A percentile compares a stretch with the other conserved stretches of the same genome.
Conservation (phyloP, 2,113 vertebrate species). For the Prochilodus magdalenae region DNA sequence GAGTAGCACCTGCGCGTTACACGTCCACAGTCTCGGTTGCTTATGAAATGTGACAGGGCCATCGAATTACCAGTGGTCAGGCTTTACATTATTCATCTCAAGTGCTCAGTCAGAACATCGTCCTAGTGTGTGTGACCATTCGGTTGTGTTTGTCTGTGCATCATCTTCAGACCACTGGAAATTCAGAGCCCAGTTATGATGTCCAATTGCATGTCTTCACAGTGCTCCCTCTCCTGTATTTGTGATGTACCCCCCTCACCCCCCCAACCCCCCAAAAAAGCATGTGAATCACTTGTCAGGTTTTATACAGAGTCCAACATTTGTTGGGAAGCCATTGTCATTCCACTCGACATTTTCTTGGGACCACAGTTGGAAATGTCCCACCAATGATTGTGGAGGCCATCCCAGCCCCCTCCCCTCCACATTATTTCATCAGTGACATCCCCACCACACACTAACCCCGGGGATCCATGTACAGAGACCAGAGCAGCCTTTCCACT, state of each 20-base stretch:
- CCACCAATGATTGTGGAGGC: constrained; percentile 41
- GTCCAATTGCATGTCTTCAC: constrained; percentile 74
- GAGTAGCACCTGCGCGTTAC: constrained; percentile 21
- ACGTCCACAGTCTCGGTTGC: constrained; percentile 1
- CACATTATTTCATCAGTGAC: constrained; percentile 61
- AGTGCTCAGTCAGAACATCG: constrained; percentile 39
- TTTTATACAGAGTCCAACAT: constrained; percentile 35
- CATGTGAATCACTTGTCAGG: constrained; percentile 54
- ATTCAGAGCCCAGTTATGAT: constrained; percentile 46
- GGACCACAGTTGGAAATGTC: constrained; percentile 38
- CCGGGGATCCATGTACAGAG: constrained; percentile 38
- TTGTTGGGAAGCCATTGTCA: constrained; percentile 47
- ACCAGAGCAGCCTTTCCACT: constrained; percentile 45
- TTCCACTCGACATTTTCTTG: constrained; percentile 46
- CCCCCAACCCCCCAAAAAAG: constrained; percentile 30
- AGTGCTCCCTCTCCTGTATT: constrained; percentile 54
- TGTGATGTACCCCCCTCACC: constrained; percentile 49
- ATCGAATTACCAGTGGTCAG: constrained; percentile 67
- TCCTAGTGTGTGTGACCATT: constrained; percentile 41
- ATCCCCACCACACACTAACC: constrained; percentile 60
- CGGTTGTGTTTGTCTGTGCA: constrained; percentile 41
- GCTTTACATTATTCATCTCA: constrained; percentile 46
- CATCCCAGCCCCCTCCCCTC: constrained; percentile 35
- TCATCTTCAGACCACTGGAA: constrained; percentile 64
- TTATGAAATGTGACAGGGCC: constrained; percentile 41